A percentile compares a stretch with the other conserved stretches of the same genome.
Conservation (phyloP, 2,888 invertebrate species). For the Nephrotoma guestfalica region DNA sequence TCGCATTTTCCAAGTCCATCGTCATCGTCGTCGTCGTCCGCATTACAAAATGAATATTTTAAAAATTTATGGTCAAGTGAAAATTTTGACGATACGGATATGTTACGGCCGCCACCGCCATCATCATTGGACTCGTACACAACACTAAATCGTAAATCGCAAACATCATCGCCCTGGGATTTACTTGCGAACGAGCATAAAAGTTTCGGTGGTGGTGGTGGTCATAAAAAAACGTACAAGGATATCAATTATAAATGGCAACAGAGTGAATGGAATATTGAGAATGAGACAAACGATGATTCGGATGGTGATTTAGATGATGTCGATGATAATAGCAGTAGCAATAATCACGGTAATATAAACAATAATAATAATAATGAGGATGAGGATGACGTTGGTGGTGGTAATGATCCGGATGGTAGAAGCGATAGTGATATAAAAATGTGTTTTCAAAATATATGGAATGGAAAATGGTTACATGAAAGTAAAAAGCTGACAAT, state of each 20-base stretch:
- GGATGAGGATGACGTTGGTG: neutral
- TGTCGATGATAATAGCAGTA: neutral
- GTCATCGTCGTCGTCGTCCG: neutral
- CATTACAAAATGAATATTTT: neutral
- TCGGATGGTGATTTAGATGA: neutral
- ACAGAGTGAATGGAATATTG: neutral
- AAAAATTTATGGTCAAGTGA: neutral
- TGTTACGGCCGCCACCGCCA: neutral
- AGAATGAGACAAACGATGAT: neutral
- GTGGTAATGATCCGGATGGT: neutral
- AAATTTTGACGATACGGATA: neutral
- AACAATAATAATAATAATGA: neutral
- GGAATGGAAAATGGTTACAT: neutral
- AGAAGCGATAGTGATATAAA: neutral
- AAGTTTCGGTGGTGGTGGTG: neutral
- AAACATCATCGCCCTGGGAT: neutral
- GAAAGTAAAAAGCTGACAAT: neutral
- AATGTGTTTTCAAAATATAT: neutral
- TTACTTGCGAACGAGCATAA: neutral
- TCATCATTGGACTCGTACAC: neutral
- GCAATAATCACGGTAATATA: neutral
- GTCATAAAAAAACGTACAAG: neutral
- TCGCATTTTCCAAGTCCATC: neutral
- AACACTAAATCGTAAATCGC: neutral
- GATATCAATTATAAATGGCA: slow-evolving; percentile 1